Conservation (phyloP, 2,113 vertebrate species). For the Phaethon lepturus region DNA sequence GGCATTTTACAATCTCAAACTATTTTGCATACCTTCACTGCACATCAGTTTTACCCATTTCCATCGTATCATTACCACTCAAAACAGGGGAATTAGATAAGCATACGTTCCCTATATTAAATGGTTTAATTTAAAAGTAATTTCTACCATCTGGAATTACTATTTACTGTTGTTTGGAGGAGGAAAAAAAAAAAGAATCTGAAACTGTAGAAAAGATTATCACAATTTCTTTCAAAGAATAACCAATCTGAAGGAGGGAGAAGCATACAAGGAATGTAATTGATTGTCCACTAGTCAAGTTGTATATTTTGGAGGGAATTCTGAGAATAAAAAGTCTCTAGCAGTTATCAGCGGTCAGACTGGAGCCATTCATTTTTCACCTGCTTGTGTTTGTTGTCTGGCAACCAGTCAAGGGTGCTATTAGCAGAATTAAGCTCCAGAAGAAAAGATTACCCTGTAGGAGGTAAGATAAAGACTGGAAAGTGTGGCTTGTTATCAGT, state of each 20-base stretch:
- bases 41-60: slow-evolving; percentile 66
- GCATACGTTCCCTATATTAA: slow-evolving; percentile 44
- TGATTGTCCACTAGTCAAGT: slow-evolving; percentile 53
- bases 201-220: slow-evolving; percentile 55
- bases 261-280: slow-evolving; percentile 29
- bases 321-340: slow-evolving; percentile 71
- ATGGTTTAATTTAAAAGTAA: slow-evolving; percentile 58
- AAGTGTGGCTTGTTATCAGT: slow-evolving; percentile 80
- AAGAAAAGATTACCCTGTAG: slow-evolving; percentile 76
- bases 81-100: slow-evolving; percentile 52
- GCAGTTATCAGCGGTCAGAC: slow-evolving; percentile 72
- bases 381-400: slow-evolving; percentile 79
- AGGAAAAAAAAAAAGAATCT: neutral
- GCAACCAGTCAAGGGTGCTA: slow-evolving; percentile 82
- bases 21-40: slow-evolving; percentile 58
- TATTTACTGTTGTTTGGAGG: slow-evolving; percentile 44
- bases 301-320: slow-evolving; percentile 72
- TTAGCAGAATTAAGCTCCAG: slow-evolving; percentile 81
- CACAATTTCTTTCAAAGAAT: slow-evolving; percentile 38
- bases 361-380: slow-evolving; percentile 80
- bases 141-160: slow-evolving; percentile 53
- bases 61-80: neutral
- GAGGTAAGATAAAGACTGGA: slow-evolving; percentile 78
- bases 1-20: slow-evolving; percentile 57
- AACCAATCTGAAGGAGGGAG: neutral